Evolutionary conservation across 92 coral and sea anemone genomes (phyloP), one percentile per base, ranked within the genome.

Genomic region (Porites lobata): DNA sequence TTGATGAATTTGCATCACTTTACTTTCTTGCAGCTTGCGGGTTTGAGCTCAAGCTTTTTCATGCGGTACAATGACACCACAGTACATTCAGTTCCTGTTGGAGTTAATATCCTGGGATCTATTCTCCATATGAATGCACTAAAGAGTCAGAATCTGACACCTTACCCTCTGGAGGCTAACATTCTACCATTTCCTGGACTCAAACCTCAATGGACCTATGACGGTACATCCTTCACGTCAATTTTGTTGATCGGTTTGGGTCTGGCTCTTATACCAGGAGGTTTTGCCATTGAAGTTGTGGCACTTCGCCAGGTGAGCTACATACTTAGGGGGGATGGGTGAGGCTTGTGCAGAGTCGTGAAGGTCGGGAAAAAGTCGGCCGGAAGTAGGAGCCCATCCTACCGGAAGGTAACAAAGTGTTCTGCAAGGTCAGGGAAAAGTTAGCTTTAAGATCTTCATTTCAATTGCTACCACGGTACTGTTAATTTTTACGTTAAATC

Each of bases 1-100:
- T 10, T 8, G 15, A 2, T 56, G 61, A 56, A 56, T 56, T 8
- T 19, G 14, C 22, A 10, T 24, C 17, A 69, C 15, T 75, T 11
- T 8, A 1, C 32, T 69, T 69, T 10, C 69, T 75, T 22, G 38
- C 69, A 64, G 69, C 85, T 82, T 84, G 80, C 86, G 67, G 82
- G 86, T 50, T 47, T 89, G 47, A n/a, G 9, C 18, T 92, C 95
- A 18, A 66, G 77, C 66, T 88, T 85, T 84, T 18, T 77, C 53
- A 68, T 96, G 94, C 87, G 93, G 4, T 96, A 87, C 91, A 96
- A 96, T 54, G 96, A 94, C 87, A 90, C 98, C 2, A 92, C 90
- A 69, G 90, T 89, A 4, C 98, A 96, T 51, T 90, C 98, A 43
- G 79, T 96, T 7, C 98, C 98, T 3, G 93, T 96, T 69, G 98